Evolutionary conservation across 2,888 invertebrate genomes (phyloP).

Genomic region (Nephrocerus scutellatus): DNA sequence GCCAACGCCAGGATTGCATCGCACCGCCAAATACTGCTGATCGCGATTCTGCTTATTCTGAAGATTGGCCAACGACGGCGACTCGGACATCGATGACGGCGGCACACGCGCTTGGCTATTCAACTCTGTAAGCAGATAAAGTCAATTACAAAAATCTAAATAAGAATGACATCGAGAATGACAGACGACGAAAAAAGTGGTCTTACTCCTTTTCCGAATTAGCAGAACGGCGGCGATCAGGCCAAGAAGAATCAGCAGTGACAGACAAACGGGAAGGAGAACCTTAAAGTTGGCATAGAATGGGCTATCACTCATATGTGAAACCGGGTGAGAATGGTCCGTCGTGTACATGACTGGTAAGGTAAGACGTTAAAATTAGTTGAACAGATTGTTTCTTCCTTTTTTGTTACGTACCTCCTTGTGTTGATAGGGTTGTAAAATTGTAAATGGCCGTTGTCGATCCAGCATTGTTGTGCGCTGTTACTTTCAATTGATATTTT

Average conservation of each 20-base stretch:
- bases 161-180: background rate
- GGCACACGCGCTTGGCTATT: slow-evolving; percentile 47
- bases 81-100: slow-evolving; percentile 58
- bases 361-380: slow-evolving; percentile 2
- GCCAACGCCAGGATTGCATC: slow-evolving; percentile 52
- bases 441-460: slow-evolving; percentile 76
- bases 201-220: slow-evolving; percentile 63
- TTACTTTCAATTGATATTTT: slow-evolving; percentile 63
- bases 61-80: slow-evolving; percentile 68
- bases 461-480: slow-evolving; percentile 82
- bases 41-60: slow-evolving; percentile 76
- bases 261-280: slow-evolving; percentile 60
- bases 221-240: slow-evolving; percentile 64
- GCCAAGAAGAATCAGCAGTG: slow-evolving; percentile 59
- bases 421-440: slow-evolving; percentile 72
- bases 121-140: slow-evolving; percentile 41
- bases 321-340: slow-evolving; percentile 60
- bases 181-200: slow-evolving; percentile 3
- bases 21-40: slow-evolving; percentile 67
- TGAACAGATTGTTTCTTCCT: too few species aligned
- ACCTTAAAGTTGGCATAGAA: slow-evolving; percentile 59
- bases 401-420: slow-evolving; percentile 59
- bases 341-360: slow-evolving; percentile 52
- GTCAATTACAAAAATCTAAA: background rate
- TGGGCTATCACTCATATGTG: slow-evolving; percentile 59